Evolutionary conservation across 2,113 vertebrate genomes (phyloP), one percentile per base, ranked within the genome.

Genomic region (Archocentrus centrarchus): DNA sequence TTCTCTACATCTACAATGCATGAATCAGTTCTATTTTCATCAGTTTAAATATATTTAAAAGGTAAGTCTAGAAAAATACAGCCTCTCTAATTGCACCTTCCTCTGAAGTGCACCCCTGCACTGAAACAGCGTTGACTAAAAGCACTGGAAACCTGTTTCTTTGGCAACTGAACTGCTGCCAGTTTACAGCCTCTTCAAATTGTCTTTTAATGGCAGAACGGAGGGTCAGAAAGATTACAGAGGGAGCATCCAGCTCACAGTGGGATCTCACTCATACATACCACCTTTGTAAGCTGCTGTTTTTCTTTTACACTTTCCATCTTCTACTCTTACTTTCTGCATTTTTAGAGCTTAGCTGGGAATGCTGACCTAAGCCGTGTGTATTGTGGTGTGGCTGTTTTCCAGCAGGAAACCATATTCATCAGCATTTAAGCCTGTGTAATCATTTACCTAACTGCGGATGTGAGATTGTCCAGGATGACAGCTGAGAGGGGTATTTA

Each of bases 371-470:
- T 79, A 50, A 86, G 86, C 91, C 10, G 62, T 60, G 81, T 79
- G 58, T 70, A 9, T 24, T 78, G 80, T 79, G 55, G 61, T 14
- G 81, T 68, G 84, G 75, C 80, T 55, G 20, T 66, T 88, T 80
- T 53, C 44, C 22, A 78, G 73, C 78, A 77, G 81, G 61, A 85
- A 83, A 91, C 85, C 82, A 81, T 76, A 77, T 22, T 37, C 57
- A 87, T 94, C 94, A 94, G 93, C 93, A 82, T 77, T 79, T 78
- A 58, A 59, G 37, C 60, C 57, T 1, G 17, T 50, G 39, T 70
- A 93, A 94, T 92, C 81, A 94, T 93, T 93, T 30, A 89, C 90
- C 47, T 3, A 3, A 83, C 11, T 75, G 86, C 73, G 41, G 88
- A 85, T 86, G 75, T 80, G 61, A 81, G 18, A 81, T 53, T 62